phyloP scores from a whole-genome alignment of 2,113 vertebrate species.

The Neopipo cinnamomea region DNA sequence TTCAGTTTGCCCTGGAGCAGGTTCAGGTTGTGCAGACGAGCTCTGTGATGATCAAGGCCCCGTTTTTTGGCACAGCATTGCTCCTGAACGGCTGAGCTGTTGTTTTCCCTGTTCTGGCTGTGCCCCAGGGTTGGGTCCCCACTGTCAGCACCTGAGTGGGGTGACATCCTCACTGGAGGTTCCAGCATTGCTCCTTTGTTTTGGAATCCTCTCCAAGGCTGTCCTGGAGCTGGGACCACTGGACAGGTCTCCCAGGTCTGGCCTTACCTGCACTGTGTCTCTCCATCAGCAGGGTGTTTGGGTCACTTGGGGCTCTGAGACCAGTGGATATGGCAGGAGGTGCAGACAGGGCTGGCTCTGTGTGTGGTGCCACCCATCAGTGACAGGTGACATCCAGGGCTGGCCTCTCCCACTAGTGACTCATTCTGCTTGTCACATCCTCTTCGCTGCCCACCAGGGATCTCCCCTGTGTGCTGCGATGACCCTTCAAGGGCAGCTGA shows the following conservation, averaged over 20 bases:
- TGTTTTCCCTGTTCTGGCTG: not conserved
- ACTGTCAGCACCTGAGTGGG: rapidly evolving
- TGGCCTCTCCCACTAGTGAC: not conserved
- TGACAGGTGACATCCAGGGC: not conserved
- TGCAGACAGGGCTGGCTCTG: rapidly evolving
- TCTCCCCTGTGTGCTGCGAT: rapidly evolving
- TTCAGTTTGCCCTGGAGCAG: rapidly evolving
- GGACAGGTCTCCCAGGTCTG: not conserved
- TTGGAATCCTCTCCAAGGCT: not conserved
- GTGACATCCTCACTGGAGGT: rapidly evolving
- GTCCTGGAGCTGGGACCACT: not conserved
- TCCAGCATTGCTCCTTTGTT: not conserved
- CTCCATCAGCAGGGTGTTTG: not conserved
- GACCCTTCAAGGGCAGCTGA: not conserved
- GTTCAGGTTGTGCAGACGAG: not conserved
- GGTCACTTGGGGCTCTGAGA: not conserved
- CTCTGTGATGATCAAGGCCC: not conserved
- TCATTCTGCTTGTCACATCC: not conserved
- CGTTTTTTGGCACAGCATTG: not conserved
- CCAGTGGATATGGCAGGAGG: rapidly evolving
- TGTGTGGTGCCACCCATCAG: not conserved
- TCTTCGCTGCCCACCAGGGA: not conserved
- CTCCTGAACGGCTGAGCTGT: not conserved
- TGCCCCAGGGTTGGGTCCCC: not conserved
- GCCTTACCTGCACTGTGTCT: rapidly evolving